Conservation (phyloP, 2,113 vertebrate genomes). For the Prunella himalayana region DNA sequence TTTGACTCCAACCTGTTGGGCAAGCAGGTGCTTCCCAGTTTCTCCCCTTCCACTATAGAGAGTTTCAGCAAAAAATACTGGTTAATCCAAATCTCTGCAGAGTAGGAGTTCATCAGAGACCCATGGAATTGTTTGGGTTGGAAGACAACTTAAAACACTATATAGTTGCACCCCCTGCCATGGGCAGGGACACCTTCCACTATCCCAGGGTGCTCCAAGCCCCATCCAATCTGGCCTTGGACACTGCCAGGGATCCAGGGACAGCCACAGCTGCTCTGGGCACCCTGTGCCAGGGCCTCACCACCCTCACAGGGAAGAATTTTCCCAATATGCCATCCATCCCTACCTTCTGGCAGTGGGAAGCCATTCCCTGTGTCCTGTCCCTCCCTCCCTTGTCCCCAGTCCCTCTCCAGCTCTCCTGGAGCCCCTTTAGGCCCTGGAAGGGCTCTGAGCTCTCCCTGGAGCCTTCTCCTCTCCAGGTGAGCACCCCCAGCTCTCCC, state of each 20-base stretch:
- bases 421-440: neutral
- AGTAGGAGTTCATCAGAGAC: rapidly evolving
- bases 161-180: rapidly evolving
- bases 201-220: rapidly evolving
- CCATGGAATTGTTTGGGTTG: neutral
- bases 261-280: neutral
- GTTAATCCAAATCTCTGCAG: neutral
- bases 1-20: neutral
- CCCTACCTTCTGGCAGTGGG: neutral
- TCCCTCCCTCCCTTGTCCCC: neutral
- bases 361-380: neutral
- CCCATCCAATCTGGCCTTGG: rapidly evolving
- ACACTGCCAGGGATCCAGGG: neutral
- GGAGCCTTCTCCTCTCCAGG: neutral
- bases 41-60: neutral
- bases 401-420: neutral
- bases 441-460: neutral
- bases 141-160: neutral
- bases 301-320: neutral
- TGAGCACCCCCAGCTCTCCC: neutral
- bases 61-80: neutral
- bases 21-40: neutral
- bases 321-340: neutral
- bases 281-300: neutral
- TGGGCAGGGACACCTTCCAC: neutral